phyloP scores from a whole-genome alignment of 2,888 invertebrate genomes.

The Nasonovia ribisnigri region DNA sequence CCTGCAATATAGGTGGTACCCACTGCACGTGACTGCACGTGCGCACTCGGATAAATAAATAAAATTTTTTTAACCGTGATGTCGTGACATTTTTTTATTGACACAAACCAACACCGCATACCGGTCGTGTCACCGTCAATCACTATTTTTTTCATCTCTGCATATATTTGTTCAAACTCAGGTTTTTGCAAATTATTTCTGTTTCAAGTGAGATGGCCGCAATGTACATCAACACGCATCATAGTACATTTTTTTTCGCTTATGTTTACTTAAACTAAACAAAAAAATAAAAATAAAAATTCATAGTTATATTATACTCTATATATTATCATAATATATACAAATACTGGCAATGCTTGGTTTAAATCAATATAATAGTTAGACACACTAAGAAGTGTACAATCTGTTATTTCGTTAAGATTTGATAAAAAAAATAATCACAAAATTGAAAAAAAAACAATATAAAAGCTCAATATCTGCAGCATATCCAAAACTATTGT shows the following conservation, averaged over 20 bases:
- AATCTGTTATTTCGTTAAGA: too few species aligned
- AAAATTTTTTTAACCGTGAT: neutral
- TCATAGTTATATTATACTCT: too few species aligned
- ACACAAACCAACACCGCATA: neutral
- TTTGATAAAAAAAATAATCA: neutral
- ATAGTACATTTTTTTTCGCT: neutral
- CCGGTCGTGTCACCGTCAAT: neutral
- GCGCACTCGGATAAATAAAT: neutral
- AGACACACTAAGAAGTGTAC: neutral
- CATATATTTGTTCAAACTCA: neutral
- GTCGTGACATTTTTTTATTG: constrained; percentile 7
- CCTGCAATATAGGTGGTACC: neutral
- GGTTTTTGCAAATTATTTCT: neutral
- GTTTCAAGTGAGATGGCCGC: neutral
- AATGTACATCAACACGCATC: neutral
- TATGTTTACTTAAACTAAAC: neutral
- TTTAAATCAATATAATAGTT: neutral
- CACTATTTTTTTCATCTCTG: neutral
- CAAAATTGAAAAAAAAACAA: too few species aligned
- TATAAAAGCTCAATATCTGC: too few species aligned
- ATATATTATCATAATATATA: too few species aligned
- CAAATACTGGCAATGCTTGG: neutral
- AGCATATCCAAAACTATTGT: too few species aligned
- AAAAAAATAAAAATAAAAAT: neutral
- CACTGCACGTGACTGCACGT: neutral